Conservation (phyloP, 2,113 vertebrate genomes). For the Burhinus bistriatus region DNA sequence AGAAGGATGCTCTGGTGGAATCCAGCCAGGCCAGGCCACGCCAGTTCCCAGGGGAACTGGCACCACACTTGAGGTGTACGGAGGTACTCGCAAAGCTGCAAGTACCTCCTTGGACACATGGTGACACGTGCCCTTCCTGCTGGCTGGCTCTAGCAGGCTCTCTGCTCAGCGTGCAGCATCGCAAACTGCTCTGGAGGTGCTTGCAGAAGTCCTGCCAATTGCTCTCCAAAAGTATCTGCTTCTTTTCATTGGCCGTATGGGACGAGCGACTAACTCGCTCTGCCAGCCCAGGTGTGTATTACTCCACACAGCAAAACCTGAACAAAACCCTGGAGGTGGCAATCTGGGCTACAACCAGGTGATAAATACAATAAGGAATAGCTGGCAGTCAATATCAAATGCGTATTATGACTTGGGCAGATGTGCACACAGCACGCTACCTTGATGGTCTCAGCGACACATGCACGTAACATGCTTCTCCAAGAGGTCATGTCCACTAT, state of each 20-base stretch:
- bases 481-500: not conserved
- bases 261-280: not conserved
- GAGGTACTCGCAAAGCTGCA: not conserved
- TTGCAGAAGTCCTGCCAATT: not conserved
- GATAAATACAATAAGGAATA: not conserved
- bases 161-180: not conserved
- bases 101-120: not conserved
- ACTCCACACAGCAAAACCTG: not conserved
- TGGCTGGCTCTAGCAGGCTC: not conserved
- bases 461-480: not conserved
- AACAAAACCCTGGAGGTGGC: not conserved
- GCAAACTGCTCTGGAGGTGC: not conserved
- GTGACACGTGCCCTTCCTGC: not conserved
- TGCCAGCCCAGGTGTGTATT: not conserved
- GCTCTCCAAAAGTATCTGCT: not conserved
- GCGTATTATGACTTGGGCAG: not conserved
- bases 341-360: not conserved
- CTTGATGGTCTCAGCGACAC: not conserved
- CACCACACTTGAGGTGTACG: rapidly evolving
- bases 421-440: not conserved
- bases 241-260: not conserved
- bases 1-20: not conserved
- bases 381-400: not conserved
- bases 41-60: not conserved
- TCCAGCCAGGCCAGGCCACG: not conserved